Base-by-base conservation (phyloP, 2,888 invertebrate genomes). In the Helobdella robusta region DNA sequence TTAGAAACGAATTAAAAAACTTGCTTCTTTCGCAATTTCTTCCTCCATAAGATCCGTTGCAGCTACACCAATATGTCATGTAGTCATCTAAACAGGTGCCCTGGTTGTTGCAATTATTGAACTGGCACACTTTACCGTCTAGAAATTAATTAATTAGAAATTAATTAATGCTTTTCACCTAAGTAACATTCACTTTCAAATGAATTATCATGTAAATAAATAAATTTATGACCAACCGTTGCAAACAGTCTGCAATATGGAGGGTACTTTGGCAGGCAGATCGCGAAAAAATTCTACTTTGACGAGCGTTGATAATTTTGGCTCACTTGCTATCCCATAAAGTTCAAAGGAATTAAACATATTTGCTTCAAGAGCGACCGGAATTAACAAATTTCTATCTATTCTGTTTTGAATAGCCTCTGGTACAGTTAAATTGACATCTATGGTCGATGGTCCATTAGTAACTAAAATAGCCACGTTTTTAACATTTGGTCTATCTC, bases 361-460 rank as follows among this genome's bases (percentile, higher is more conserved):
- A 28, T 60, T 60, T 0, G 28, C 25, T 18, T 67, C 67, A 4
- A 67, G 48, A 18, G 58, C 67, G 6, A 67, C 54, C 4, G 64
- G 48, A 40, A 67, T 23, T 23, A 67, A n/a, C 35, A 28, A 28
- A 32, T 25, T 59, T 18, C 67, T 64, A 25, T 52, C 60, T 15
- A 64, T 8, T 25, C 64, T 34, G 28, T 48, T 50, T 28, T 64
- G 56, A 18, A 67, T 60, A 8, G 76, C 77, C 66, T 76, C 75
- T 1, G 76, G 74, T 11, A 76, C 62, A 2, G 75, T 76, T 36
- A 52, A 18, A 40, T 72, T 68, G 46, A 69, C 56, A 32, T 75
- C 72, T 30, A 75, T 71, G 65, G 73, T 74, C 5, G 76, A 77
- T 25, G 75, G 71, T 34, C 75, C 75, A 65, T 76, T 75, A 59